A percentile compares a stretch with the other conserved stretches of the same genome.
Evolutionary conservation across 2,797 vertebrate species (phyloP).

Genomic region (Spatula clypeata): DNA sequence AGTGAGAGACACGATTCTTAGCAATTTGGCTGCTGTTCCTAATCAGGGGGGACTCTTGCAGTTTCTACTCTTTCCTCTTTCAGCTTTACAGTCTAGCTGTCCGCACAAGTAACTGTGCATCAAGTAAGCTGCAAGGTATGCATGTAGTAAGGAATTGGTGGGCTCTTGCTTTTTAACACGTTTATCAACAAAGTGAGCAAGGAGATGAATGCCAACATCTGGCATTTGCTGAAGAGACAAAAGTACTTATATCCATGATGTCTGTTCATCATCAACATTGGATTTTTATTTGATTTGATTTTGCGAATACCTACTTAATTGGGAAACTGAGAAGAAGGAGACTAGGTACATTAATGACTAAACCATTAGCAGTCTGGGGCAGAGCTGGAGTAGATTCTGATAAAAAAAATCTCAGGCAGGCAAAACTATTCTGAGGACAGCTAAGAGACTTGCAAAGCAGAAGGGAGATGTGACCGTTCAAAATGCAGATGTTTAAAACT

Average conservation of each 20-base stretch:
- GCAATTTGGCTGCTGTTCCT: background rate
- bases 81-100: background rate
- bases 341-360: background rate
- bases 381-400: background rate
- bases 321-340: background rate
- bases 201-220: background rate
- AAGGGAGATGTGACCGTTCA: background rate
- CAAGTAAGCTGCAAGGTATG: background rate
- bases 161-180: background rate
- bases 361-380: background rate
- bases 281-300: too few relatives aligned
- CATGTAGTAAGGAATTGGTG: background rate
- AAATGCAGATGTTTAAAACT: background rate
- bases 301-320: background rate
- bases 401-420: background rate
- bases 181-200: background rate
- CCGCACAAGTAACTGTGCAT: background rate
- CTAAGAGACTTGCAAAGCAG: background rate
- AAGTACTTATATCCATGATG: background rate
- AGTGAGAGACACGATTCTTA: background rate
- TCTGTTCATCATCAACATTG: background rate
- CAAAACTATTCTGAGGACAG: background rate
- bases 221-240: background rate
- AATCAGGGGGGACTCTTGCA: rapidly evolving
- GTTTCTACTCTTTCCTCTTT: background rate